Evolutionary conservation across 2,113 vertebrate genomes (phyloP), one percentile per base, ranked within the genome.

Genomic region (Microcebus murinus): DNA sequence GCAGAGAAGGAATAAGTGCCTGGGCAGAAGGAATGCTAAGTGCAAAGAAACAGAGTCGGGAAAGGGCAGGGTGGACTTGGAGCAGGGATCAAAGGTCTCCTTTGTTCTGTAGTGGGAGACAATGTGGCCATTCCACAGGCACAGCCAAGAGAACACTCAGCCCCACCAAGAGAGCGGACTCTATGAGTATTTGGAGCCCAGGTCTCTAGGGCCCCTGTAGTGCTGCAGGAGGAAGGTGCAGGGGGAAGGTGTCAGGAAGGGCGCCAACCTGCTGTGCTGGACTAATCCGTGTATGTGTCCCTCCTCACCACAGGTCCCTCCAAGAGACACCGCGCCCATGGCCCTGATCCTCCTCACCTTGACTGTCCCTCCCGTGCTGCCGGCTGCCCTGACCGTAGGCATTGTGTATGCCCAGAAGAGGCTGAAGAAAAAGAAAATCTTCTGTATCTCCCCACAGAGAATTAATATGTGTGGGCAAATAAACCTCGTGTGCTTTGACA

Each of bases 401-500:
- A 98, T 97, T 0, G 87, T 98, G 68, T 98, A 98, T n/a, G 98
- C 98, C 50, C 98, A 99, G 76, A 98, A 95, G 95, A 98, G 98
- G 74, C 96, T 99, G 89, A 98, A 97, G 95, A 98, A 96, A n/a
- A 97, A 97, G 97, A 95, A 94, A 27, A 98, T 98, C 70, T 99
- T 98, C 97, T 98, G 98, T 65, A 98, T 98, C 83, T 98, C 98
- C 18, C 98, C 98, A 1, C 98, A 99, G 82, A 98, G 98, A 90
- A 99, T 99, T 97, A 99, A 98, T 48, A 97, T 98, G 91, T 99
- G 98, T 0, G 98, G 98, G 21, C 98, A 98, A 76, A 96, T 99
- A 73, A 99, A 98, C 97, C 98, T 99, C 1, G 95, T 98, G 88
- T 98, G 98, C 97, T 99, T 99, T 91, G 98, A 98, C 98, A 99